Evolutionary conservation across 2,888 invertebrate species (phyloP).

Genomic region (Pandemis corylana): DNA sequence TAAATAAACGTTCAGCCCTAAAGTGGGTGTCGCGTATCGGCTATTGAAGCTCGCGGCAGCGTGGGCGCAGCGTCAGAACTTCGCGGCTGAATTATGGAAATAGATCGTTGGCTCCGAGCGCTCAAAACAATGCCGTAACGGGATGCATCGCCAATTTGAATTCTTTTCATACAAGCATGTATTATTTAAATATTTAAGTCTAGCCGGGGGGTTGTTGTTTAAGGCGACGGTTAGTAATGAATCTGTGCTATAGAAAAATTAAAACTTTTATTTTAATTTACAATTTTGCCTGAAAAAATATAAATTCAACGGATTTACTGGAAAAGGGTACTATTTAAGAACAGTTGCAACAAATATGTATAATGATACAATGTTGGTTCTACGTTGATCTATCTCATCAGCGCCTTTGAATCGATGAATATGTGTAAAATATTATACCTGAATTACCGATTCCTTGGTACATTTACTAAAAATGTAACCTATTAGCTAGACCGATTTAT

Average conservation of each 20-base stretch:
- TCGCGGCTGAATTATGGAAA: constrained; percentile 75
- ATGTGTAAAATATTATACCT: no score
- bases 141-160: constrained; percentile 69
- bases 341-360: no score
- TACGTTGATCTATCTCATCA: no score
- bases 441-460: no score
- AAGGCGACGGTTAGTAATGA: not conserved
- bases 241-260: not conserved
- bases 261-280: not conserved
- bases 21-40: constrained; percentile 4
- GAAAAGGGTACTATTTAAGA: no score
- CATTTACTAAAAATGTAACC: no score
- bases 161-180: constrained; percentile 61
- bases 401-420: no score
- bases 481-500: no score
- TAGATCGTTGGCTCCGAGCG: constrained; percentile 64
- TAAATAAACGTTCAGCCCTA: not conserved
- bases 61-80: constrained; percentile 59
- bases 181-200: not conserved
- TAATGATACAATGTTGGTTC: no score
- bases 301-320: no score
- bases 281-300: no score
- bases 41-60: constrained; percentile 65
- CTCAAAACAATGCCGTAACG: constrained; percentile 79
- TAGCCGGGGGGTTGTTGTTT: not conserved